A percentile compares a stretch with the other conserved stretches of the same genome.
Conservation (phyloP, 1,140 invertebrate species). For the Hyphantria cunea region DNA sequence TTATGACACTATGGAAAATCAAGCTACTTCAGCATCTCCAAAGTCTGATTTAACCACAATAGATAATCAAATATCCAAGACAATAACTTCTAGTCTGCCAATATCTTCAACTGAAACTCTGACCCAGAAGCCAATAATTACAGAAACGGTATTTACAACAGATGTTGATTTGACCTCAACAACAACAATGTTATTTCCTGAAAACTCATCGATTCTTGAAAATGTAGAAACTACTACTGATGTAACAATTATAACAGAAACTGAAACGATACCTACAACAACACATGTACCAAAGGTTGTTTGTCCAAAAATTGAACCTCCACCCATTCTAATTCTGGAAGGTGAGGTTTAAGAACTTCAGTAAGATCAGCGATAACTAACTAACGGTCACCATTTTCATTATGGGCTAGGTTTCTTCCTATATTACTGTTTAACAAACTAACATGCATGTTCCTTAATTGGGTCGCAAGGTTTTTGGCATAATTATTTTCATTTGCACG, state of each 20-base stretch:
- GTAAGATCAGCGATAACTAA: conserved; percentile 59
- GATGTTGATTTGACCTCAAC: conserved; percentile 20
- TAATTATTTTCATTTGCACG: conserved; percentile 43
- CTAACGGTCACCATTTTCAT: conserved; percentile 67
- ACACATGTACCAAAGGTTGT: conserved; percentile 75
- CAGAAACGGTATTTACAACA: conserved; percentile 21
- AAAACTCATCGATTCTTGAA: conserved; percentile 11
- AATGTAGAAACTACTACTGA: conserved; percentile 30
- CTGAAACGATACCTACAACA: conserved; percentile 50
- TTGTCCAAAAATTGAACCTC: conserved; percentile 84
- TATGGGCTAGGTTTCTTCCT: conserved; percentile 35
- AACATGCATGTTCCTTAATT: conserved; percentile 54
- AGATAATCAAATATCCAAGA: conserved; percentile 22
- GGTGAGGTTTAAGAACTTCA: conserved; percentile 83
- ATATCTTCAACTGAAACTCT: conserved; percentile 18
- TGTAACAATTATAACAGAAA: conserved; percentile 42
- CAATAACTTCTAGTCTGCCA: neutral
- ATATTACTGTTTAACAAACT: conserved; percentile 53
- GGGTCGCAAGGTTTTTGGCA: conserved; percentile 14
- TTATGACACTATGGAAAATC: conserved; percentile 55
- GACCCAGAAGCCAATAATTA: neutral
- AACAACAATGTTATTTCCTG: neutral
- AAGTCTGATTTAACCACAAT: conserved; percentile 22
- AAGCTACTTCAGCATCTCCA: conserved; percentile 40
- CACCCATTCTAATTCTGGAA: conserved; percentile 89